Percentiles rank a stretch among this genome's conserved stretches.
phyloP scores from a whole-genome alignment of 2,888 invertebrate genomes.

The Epirrita christyi region DNA sequence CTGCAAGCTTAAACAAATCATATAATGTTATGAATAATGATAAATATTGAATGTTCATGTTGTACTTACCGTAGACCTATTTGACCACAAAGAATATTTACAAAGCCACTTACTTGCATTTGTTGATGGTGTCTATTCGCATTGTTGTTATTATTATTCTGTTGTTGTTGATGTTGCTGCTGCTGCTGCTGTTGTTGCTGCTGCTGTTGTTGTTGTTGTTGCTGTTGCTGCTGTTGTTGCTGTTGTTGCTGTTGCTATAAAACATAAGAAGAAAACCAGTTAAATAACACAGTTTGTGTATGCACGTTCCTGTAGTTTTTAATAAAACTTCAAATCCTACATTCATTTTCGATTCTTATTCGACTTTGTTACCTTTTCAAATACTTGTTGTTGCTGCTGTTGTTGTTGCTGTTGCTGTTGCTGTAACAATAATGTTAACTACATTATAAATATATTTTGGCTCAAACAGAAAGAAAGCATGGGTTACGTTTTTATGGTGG shows the following conservation, averaged over 20 bases:
- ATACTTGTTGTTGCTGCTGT: conserved; percentile 53
- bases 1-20: too few species aligned
- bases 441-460: conserved; percentile 56
- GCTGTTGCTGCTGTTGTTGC: conserved; percentile 48
- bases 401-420: conserved; percentile 63
- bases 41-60: too few species aligned
- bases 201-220: conserved; percentile 50
- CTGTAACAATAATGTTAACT: conserved; percentile 56
- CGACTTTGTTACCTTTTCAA: conserved; percentile 26
- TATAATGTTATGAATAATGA: too few species aligned
- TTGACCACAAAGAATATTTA: too few species aligned
- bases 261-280: not conserved
- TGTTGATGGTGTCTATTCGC: conserved; percentile 80
- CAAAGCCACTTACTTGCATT: conserved; percentile 76
- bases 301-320: too few species aligned
- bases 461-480: conserved; percentile 53
- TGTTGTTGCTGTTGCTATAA: conserved; percentile 50
- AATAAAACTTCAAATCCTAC: too few species aligned
- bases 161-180: conserved; percentile 60
- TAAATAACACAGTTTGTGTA: not conserved
- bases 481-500: too few species aligned
- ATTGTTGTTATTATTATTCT: conserved; percentile 58
- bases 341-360: too few species aligned
- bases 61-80: too few species aligned
- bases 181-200: conserved; percentile 67